Evolutionary conservation across 2,113 vertebrate species (phyloP).

Genomic region (Blennius ocellaris): DNA sequence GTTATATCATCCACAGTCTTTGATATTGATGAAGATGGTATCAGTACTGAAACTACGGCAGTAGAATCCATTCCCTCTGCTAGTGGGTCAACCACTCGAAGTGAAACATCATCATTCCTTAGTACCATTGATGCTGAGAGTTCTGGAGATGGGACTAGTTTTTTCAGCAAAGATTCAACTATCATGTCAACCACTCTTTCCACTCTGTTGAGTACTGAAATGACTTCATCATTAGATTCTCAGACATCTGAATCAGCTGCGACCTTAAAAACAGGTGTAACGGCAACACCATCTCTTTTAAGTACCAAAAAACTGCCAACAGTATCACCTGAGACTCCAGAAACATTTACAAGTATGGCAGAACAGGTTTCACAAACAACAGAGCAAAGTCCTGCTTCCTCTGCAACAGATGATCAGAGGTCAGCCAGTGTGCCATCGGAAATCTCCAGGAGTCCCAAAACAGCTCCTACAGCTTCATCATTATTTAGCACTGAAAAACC

Average conservation of each 20-base stretch:
- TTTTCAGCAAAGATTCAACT: background rate
- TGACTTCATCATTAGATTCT: background rate
- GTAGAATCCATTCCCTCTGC: background rate
- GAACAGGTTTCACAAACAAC: background rate
- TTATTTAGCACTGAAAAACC: no score
- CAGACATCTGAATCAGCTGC: background rate
- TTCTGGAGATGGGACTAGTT: background rate
- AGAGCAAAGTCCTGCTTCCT: background rate
- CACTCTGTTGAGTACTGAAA: background rate
- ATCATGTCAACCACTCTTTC: no score
- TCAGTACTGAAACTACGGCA: background rate
- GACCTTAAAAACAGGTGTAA: background rate
- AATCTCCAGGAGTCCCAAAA: no score
- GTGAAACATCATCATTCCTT: background rate
- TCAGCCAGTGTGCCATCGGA: no score
- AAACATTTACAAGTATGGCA: background rate
- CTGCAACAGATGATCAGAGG: no score
- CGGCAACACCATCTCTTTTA: background rate
- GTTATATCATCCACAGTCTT: background rate
- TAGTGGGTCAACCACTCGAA: background rate
- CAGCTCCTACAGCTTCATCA: no score
- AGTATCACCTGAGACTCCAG: background rate
- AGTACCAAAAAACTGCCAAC: conserved; percentile 12
- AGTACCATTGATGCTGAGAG: background rate
- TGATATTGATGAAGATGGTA: background rate